phyloP scores from a whole-genome alignment of 1,140 invertebrate species.

The Ostrea edulis region DNA sequence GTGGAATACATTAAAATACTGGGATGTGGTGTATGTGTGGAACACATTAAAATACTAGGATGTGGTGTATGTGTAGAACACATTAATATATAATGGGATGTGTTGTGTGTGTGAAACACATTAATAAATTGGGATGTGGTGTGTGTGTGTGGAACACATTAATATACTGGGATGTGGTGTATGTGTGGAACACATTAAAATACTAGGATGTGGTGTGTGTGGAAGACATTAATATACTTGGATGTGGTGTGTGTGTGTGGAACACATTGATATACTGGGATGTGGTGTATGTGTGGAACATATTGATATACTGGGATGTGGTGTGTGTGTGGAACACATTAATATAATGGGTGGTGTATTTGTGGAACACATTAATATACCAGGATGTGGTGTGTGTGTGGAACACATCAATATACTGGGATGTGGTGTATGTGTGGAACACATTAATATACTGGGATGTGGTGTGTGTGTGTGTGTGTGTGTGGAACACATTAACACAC shows the following conservation, averaged over 20 bases:
- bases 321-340: neutral
- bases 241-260: neutral
- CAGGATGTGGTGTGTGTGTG: neutral
- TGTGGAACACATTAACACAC: neutral
- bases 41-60: too few species aligned
- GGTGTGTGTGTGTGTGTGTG: neutral
- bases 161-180: too few species aligned
- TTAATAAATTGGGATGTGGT: too few species aligned
- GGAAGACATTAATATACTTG: neutral
- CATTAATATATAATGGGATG: too few species aligned
- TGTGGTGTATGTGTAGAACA: too few species aligned
- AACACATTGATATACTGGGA: neutral
- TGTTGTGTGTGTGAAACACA: too few species aligned
- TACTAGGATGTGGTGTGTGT: neutral
- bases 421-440: neutral
- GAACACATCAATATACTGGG: neutral
- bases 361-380: neutral
- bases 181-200: neutral
- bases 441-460: too few species aligned
- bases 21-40: too few species aligned
- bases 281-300: neutral
- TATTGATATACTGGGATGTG: too few species aligned
- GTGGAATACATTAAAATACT: neutral
- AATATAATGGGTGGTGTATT: neutral
- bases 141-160: too few species aligned